Base-by-base conservation (phyloP, 2,113 vertebrate genomes). In the Lathamus discolor region DNA sequence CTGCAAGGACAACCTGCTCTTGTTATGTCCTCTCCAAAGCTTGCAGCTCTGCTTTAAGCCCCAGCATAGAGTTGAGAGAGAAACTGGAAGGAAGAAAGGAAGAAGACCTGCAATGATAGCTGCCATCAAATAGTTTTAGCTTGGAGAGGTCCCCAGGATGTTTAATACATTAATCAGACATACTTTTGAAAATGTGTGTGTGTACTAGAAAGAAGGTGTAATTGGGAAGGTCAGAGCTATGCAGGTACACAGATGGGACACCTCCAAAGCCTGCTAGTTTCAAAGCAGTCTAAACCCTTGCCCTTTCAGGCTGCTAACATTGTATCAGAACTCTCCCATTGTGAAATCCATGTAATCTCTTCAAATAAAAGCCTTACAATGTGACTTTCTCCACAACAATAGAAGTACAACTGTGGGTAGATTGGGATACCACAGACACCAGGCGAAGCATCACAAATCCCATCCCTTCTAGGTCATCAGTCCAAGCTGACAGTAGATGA, bases 141-240 rank as follows among this genome's bases (percentile, higher is more conserved):
- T 78, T 89, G 76, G 92, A 91, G 84, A 93, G 67, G 66, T 41
- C 29, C 80, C 54, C 62, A 62, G 88, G 67, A 90, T 86, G 85
- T 95, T 97, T 91, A 92, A 79, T 75, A 54, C 92, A 51, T 78
- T 95, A 66, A 89, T 95, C 92, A 89, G 62, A 92, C 62, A 62
- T 57, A 82, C 76, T 88, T 69, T 80, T 93, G 78, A 93, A 83
- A 80, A 75, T 79, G 81, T 91, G 93, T 86, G 62, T 73, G 51
- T 88, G 80, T 81, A 88, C 78, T 83, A 93, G 77, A 72, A 95
- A 91, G 87, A 93, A 95, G 75, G 89, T 79, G 39, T 88, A 94
- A 94, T 85, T 64, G 78, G 91, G 92, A 83, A 92, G 33, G 82
- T 54, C 39, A 25, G 83, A 90, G 46, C 74, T 59, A 41, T 18